Evolutionary conservation across 2,113 vertebrate genomes (phyloP).

Genomic region (Chloropsis hardwickii): DNA sequence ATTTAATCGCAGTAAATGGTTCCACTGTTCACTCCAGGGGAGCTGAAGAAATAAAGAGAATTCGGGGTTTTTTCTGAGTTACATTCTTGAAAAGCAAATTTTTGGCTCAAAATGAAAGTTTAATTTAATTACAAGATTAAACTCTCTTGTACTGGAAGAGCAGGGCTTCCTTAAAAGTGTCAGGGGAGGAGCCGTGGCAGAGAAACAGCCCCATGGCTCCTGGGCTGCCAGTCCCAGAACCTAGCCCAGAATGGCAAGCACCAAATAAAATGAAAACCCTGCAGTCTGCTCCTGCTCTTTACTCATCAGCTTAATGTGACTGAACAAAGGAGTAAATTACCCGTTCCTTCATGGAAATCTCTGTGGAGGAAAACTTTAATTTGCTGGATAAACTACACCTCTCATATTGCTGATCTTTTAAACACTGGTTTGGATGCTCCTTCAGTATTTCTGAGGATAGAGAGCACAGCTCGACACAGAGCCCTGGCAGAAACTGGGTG

Average conservation of each 20-base stretch:
- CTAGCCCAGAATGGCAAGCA: accelerated
- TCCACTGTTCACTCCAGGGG: background rate
- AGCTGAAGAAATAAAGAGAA: background rate
- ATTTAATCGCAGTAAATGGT: background rate
- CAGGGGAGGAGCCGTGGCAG: background rate
- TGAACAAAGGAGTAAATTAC: background rate
- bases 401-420: background rate
- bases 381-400: background rate
- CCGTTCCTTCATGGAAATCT: accelerated
- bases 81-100: background rate
- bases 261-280: background rate
- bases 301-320: background rate
- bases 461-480: accelerated
- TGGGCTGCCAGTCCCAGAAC: background rate
- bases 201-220: accelerated
- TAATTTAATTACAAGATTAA: conserved; percentile 16
- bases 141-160: background rate
- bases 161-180: background rate
- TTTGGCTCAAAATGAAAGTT: background rate
- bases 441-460: accelerated
- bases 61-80: background rate
- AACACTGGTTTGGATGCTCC: background rate
- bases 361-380: background rate
- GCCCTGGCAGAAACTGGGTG: background rate
- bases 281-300: background rate